These are phyloP conservation scores for Drosophila parvula DNA, from an alignment of 1,140 invertebrate species.

Conservation along the genomic window DNA sequence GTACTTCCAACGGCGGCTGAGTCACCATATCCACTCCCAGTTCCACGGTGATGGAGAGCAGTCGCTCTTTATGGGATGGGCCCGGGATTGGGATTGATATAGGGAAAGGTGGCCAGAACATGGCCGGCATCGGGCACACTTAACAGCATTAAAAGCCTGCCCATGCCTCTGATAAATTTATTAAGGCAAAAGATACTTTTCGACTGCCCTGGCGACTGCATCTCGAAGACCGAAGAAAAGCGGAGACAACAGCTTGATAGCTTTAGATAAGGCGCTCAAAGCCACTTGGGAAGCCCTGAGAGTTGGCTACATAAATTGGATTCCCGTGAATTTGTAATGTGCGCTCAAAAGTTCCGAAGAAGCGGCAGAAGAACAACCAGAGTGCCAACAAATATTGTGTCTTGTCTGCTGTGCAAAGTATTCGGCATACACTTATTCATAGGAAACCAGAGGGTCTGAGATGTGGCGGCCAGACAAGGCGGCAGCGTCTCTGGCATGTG, in stretches of 20 bases:
- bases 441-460: constrained; percentile 52
- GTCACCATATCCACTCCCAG: constrained; percentile 20
- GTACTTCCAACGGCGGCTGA: constrained; percentile 13
- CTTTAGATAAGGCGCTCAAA: constrained; percentile 55
- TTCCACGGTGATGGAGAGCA: constrained; percentile 22
- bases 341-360: constrained; percentile 73
- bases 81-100: constrained; percentile 10
- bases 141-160: constrained; percentile 21
- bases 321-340: constrained; percentile 79
- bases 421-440: constrained; percentile 53
- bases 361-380: constrained; percentile 41
- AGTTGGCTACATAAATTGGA: constrained; percentile 72
- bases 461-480: constrained; percentile 45
- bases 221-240: not conserved
- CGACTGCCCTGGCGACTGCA: not conserved
- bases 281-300: constrained; percentile 35
- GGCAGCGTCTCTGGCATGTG: constrained; percentile 41
- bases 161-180: constrained; percentile 21
- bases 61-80: constrained; percentile 33
- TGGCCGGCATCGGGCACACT: constrained; percentile 17
- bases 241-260: constrained; percentile 59
- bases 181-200: constrained; percentile 4
- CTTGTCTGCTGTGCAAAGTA: constrained; percentile 51
- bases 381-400: constrained; percentile 57
- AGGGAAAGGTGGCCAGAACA: constrained; percentile 14